These are phyloP conservation scores for Lamprologus lemairii DNA, from an alignment of 2,113 vertebrate genomes.

Conservation along the genomic window DNA sequence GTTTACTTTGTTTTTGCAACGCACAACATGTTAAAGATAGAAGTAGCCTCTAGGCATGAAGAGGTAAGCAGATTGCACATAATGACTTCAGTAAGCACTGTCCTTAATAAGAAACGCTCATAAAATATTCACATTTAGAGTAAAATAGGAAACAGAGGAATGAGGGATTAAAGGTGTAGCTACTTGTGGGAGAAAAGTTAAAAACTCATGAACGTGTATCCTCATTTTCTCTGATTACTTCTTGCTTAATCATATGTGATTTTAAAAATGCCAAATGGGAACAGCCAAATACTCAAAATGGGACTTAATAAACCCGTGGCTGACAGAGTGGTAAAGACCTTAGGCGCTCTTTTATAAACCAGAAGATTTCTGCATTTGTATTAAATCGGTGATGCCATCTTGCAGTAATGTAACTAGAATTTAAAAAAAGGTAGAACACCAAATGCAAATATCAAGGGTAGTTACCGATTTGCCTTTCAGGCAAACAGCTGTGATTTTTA, in stretches of 20 bases:
- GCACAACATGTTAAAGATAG: neutral
- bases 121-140: neutral
- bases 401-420: neutral
- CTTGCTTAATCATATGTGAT: neutral
- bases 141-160: neutral
- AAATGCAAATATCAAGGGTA: neutral
- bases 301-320: neutral
- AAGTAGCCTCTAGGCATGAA: neutral
- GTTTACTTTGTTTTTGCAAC: neutral
- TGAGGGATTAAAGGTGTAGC: neutral
- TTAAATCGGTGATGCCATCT: neutral
- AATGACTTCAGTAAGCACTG: neutral
- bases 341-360: neutral
- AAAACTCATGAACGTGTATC: fast-evolving
- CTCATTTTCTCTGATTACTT: neutral
- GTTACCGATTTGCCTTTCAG: neutral
- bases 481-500: neutral
- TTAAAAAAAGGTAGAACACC: fast-evolving
- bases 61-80: neutral
- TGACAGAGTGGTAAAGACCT: neutral
- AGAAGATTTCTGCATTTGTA: neutral
- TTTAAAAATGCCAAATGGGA: neutral
- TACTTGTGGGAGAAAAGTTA: neutral
- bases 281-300: neutral
- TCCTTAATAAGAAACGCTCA: neutral